A percentile compares a stretch with the other conserved stretches of the same genome.
Conservation (phyloP, 2,888 invertebrate species). For the Trichopria drosophilae region DNA sequence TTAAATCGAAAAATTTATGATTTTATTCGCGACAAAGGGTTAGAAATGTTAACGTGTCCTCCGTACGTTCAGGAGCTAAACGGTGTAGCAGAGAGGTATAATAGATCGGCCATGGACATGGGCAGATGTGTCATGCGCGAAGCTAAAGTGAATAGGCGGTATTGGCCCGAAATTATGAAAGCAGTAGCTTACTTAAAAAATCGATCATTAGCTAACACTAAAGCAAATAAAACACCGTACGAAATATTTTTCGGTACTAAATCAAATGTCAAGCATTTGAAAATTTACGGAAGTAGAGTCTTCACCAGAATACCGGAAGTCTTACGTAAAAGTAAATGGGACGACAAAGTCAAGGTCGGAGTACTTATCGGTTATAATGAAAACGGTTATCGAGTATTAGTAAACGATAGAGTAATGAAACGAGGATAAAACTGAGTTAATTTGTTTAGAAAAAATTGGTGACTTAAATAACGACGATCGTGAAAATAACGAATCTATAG, state of each 20-base stretch:
- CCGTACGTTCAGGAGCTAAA: constrained; percentile 6
- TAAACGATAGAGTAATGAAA: constrained; percentile 30
- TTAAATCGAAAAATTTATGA: constrained; percentile 7
- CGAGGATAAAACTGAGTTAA: constrained; percentile 6
- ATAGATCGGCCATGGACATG: constrained; percentile 14
- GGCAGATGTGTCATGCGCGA: constrained; percentile 17
- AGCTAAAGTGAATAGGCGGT: constrained; percentile 14
- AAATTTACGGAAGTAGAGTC: constrained; percentile 26
- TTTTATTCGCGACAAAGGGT: constrained; percentile 12
- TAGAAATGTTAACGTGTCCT: constrained; percentile 10
- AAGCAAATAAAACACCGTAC: constrained; percentile 30
- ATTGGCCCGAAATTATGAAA: constrained; percentile 24
- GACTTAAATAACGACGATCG: neutral
- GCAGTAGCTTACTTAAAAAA: constrained; percentile 32
- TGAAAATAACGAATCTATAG: neutral
- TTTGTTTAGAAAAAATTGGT: constrained; percentile 1
- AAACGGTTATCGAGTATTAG: constrained; percentile 28
- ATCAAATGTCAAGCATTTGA: constrained; percentile 22
- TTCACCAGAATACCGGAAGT: constrained; percentile 23
- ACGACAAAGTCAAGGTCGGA: constrained; percentile 27
- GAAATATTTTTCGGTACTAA: constrained; percentile 31
- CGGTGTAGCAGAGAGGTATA: constrained; percentile 14
- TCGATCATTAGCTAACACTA: constrained; percentile 27
- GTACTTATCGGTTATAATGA: constrained; percentile 30
- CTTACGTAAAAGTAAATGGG: constrained; percentile 24